Evolutionary conservation across 2,797 vertebrate genomes (phyloP).

Genomic region (Delichon dasypus): DNA sequence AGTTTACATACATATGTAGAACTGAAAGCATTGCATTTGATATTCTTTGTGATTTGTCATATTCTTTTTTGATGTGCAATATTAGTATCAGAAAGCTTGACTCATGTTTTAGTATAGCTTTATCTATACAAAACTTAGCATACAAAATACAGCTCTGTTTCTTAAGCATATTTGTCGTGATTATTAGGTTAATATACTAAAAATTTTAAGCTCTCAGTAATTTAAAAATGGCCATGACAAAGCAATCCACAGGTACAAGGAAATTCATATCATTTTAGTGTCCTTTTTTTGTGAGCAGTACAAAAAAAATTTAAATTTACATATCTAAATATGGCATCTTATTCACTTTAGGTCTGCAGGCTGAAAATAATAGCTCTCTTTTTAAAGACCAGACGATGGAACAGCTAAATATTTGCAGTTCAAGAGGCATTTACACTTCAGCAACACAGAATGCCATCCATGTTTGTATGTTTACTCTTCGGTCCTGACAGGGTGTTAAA

Average conservation of each 20-base stretch:
- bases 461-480: constrained; percentile 44
- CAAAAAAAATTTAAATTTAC: neutral
- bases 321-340: neutral
- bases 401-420: constrained; percentile 2
- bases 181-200: neutral
- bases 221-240: neutral
- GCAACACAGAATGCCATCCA: constrained; percentile 15
- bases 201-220: neutral
- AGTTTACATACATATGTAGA: neutral
- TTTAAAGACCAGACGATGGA: neutral
- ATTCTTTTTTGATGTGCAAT: neutral
- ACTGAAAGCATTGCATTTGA: neutral
- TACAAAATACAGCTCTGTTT: neutral
- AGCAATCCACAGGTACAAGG: neutral
- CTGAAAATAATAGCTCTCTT: neutral
- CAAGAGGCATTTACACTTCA: constrained; percentile 15
- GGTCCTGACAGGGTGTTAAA: constrained; percentile 11
- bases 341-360: neutral
- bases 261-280: neutral
- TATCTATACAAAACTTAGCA: neutral
- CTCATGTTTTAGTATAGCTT: neutral
- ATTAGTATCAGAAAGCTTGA: neutral
- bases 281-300: neutral
- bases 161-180: neutral
- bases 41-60: neutral